These are phyloP conservation scores for Octodon degus DNA, from an alignment of 2,113 vertebrate genomes.

Conservation along the genomic window DNA sequence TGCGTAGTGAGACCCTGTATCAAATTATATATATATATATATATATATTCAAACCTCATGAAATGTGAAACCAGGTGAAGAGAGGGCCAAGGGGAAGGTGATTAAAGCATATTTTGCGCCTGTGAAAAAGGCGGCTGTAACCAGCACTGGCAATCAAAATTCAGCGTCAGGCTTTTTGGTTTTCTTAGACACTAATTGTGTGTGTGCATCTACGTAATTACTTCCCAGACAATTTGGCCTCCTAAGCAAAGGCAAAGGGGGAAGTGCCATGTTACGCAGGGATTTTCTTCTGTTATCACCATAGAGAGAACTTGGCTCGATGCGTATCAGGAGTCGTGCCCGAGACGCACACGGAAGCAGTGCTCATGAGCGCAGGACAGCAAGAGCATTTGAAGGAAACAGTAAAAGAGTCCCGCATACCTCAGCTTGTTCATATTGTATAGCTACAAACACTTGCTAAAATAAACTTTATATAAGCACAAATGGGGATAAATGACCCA, in stretches of 20 bases:
- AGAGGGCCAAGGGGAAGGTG: neutral
- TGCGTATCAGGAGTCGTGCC: neutral
- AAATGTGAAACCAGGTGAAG: neutral
- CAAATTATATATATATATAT: too few relatives aligned
- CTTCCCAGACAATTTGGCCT: neutral
- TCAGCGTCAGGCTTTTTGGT: neutral
- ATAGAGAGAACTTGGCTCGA: neutral
- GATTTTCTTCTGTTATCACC: neutral
- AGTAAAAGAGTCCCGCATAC: neutral
- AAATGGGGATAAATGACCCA: neutral
- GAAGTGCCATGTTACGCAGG: neutral
- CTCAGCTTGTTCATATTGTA: neutral
- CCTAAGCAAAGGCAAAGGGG: neutral
- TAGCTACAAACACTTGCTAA: neutral
- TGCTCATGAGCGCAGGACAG: neutral
- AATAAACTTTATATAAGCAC: neutral
- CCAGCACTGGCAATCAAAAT: neutral
- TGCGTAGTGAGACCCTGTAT: too few relatives aligned
- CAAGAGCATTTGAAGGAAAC: neutral
- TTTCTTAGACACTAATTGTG: neutral
- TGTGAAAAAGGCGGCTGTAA: neutral
- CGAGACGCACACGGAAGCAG: neutral
- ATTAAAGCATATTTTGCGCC: neutral
- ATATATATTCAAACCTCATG: neutral
- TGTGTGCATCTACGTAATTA: neutral